Percentiles rank a stretch among this genome's conserved stretches.
Evolutionary conservation across 1,140 invertebrate species (phyloP).

Genomic region (Mesaphorura yosii): DNA sequence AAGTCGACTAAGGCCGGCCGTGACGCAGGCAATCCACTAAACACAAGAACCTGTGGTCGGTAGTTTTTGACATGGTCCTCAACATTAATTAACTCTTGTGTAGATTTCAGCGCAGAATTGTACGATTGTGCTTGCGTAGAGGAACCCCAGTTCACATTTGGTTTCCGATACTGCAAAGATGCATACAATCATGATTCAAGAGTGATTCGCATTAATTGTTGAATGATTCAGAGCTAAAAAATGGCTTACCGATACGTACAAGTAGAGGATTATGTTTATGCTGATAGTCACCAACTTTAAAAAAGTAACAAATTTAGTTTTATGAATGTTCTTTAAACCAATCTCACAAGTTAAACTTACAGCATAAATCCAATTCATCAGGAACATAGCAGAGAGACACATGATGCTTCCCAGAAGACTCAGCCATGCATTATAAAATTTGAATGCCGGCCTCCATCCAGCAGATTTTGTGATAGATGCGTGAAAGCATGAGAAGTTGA

Average conservation of each 20-base stretch:
- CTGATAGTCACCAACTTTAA: conserved; percentile 82
- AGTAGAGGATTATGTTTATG: conserved; percentile 68
- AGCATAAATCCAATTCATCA: conserved; percentile 59
- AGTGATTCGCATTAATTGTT: too few relatives aligned
- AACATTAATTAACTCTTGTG: conserved; percentile 41
- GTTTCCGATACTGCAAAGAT: conserved; percentile 68
- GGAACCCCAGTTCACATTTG: conserved; percentile 56
- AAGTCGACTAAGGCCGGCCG: conserved; percentile 46
- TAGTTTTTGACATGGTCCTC: conserved; percentile 53
- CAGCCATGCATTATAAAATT: conserved; percentile 94
- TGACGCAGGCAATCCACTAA: conserved; percentile 42
- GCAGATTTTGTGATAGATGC: conserved; percentile 48
- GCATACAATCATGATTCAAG: too few relatives aligned
- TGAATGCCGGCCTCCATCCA: conserved; percentile 43
- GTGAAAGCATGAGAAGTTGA: conserved; percentile 56
- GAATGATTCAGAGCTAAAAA: too few relatives aligned
- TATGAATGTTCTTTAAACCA: too few relatives aligned
- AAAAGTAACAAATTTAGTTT: too few relatives aligned
- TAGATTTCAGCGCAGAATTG: conserved; percentile 41
- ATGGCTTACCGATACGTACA: too few relatives aligned
- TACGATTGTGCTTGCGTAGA: conserved; percentile 51
- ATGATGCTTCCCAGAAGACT: conserved; percentile 75
- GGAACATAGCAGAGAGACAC: conserved; percentile 85
- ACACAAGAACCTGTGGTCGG: conserved; percentile 47
- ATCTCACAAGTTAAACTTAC: too few relatives aligned